Percentiles rank a stretch among this genome's conserved stretches.
Evolutionary conservation across 2,113 vertebrate genomes (phyloP).

Genomic region (Epinephelus lanceolatus): DNA sequence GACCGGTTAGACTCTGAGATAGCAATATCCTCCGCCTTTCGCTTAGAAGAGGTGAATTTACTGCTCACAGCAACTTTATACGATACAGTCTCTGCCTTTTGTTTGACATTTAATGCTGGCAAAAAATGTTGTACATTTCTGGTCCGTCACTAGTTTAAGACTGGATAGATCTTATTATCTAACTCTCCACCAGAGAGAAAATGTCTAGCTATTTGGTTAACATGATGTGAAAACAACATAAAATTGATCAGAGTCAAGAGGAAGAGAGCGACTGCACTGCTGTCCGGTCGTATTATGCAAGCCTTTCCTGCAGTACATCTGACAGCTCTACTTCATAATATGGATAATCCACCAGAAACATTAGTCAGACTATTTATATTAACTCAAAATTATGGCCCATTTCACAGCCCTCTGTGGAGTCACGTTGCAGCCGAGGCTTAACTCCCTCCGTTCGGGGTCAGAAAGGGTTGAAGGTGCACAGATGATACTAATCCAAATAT

Average conservation of each 20-base stretch:
- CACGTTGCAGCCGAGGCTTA: constrained; percentile 50
- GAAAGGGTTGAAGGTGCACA: constrained; percentile 15
- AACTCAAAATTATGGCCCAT: constrained; percentile 52
- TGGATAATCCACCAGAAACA: constrained; percentile 57
- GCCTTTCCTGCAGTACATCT: constrained; percentile 34
- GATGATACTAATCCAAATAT: constrained; percentile 54
- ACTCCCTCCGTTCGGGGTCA: constrained; percentile 41
- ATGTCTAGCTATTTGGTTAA: not conserved
- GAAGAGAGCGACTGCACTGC: not conserved
- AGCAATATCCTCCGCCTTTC: too few species aligned
- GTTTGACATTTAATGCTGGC: too few species aligned
- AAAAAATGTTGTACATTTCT: too few species aligned
- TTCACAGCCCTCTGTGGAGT: constrained; percentile 36
- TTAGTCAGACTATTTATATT: constrained; percentile 66
- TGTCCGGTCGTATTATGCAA: not conserved
- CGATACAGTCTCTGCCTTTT: too few species aligned
- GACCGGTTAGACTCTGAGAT: too few species aligned
- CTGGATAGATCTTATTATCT: not conserved
- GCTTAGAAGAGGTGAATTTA: too few species aligned
- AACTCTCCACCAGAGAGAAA: not conserved
- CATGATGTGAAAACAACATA: constrained; percentile 5
- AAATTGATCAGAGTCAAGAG: not conserved
- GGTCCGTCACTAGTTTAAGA: too few species aligned
- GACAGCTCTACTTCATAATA: constrained; percentile 24
- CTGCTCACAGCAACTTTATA: too few species aligned